Percentiles rank a stretch among this genome's conserved stretches.
phyloP scores from a whole-genome alignment of 2,113 vertebrate genomes.

The Typhlomys cinereus region DNA sequence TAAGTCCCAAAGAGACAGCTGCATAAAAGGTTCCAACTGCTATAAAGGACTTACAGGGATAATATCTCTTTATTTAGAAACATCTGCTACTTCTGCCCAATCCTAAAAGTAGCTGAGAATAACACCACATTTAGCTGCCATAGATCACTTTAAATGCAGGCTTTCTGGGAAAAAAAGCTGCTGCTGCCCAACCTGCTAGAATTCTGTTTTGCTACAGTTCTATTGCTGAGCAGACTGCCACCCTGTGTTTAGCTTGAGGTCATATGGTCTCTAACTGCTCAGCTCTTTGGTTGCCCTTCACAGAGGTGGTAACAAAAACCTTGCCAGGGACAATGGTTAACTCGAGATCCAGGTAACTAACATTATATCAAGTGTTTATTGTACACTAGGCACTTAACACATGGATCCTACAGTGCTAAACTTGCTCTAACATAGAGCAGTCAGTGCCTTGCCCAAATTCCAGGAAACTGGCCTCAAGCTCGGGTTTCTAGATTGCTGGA shows the following conservation, averaged over 20 bases:
- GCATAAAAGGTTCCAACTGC: background rate
- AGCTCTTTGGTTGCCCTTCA: background rate
- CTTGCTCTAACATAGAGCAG: background rate
- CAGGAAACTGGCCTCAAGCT: background rate
- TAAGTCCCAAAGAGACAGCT: background rate
- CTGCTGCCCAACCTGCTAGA: background rate
- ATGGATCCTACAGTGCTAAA: background rate
- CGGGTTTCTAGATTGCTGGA: background rate
- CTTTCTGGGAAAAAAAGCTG: background rate
- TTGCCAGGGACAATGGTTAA: background rate
- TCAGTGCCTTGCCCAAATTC: background rate
- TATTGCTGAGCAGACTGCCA: background rate
- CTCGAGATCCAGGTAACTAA: background rate
- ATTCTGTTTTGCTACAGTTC: background rate
- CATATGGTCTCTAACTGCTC: background rate
- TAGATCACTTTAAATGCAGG: background rate
- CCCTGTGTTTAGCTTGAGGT: background rate
- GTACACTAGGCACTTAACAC: background rate
- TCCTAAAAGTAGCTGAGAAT: background rate
- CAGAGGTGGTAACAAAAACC: background rate
- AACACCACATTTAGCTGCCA: background rate
- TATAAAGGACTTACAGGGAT: background rate
- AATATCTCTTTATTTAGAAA: background rate
- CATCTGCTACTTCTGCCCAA: background rate
- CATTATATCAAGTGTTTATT: background rate